A percentile compares a stretch with the other conserved stretches of the same genome.
Conservation (phyloP, 2,113 vertebrate species). For the Gadus chalcogrammus region DNA sequence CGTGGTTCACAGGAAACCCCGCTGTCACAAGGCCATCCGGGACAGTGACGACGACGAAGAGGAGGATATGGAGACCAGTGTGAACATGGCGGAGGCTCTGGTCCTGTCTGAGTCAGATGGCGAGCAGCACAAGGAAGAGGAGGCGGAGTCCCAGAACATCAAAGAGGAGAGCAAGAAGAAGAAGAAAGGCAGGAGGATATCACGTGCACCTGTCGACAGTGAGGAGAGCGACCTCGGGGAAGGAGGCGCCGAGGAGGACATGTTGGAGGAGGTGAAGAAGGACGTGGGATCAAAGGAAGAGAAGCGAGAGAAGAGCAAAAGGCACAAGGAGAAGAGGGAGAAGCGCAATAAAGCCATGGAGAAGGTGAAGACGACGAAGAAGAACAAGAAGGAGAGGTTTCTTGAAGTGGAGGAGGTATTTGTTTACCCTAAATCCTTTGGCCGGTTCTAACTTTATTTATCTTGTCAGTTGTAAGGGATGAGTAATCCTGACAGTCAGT, state of each 20-base stretch:
- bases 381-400: constrained; percentile 38
- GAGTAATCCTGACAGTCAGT: too few species aligned
- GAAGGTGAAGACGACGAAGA: constrained; percentile 37
- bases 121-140: constrained; percentile 41
- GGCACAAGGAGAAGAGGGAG: constrained; percentile 69
- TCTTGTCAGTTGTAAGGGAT: too few species aligned
- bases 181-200: constrained; percentile 49
- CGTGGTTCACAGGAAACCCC: constrained; percentile 73
- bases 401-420: constrained; percentile 38
- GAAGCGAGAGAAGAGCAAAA: constrained; percentile 58
- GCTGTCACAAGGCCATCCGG: constrained; percentile 74
- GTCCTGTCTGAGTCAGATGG: constrained; percentile 39
- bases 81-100: constrained; percentile 40
- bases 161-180: constrained; percentile 46
- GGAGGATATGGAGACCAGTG: constrained; percentile 30
- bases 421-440: not conserved
- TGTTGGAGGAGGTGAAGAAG: constrained; percentile 16
- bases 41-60: constrained; percentile 83
- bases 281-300: constrained; percentile 24
- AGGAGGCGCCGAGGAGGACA: not conserved
- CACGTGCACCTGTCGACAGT: constrained; percentile 53
- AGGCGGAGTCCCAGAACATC: constrained; percentile 19
- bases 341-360: constrained; percentile 44
- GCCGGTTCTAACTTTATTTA: not conserved
- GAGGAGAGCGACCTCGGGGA: constrained; percentile 52